phyloP scores from a whole-genome alignment of 2,113 vertebrate species.

The Callorhinus ursinus region DNA sequence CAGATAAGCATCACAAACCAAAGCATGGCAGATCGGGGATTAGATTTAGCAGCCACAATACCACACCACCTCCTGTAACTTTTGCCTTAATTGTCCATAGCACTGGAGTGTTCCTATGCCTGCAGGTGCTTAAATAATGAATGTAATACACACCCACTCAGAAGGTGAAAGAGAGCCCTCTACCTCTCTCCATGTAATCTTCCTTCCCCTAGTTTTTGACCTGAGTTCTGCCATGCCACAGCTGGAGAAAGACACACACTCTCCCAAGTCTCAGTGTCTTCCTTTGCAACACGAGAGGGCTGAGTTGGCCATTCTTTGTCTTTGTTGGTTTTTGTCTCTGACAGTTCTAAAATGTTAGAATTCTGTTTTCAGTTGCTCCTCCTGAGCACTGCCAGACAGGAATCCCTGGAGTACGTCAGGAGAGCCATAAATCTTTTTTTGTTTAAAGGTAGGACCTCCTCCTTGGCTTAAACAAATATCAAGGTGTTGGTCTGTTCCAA shows the following conservation, averaged over 20 bases:
- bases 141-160: not conserved
- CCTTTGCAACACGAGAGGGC: not conserved
- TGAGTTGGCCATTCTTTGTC: not conserved
- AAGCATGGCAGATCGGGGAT: not conserved
- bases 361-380: slow-evolving; percentile 49
- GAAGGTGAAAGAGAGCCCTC: not conserved
- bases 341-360: slow-evolving; percentile 9
- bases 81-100: slow-evolving; percentile 16
- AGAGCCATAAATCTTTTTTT: slow-evolving; percentile 53
- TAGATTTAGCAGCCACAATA: slow-evolving; percentile 16
- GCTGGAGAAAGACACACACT: not conserved
- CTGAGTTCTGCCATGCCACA: not conserved
- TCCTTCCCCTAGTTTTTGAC: not conserved
- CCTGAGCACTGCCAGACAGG: not conserved
- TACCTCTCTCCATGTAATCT: not conserved
- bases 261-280: not conserved
- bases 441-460: slow-evolving; percentile 53
- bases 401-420: slow-evolving; percentile 25
- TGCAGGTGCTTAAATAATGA: not conserved
- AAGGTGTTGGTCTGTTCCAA: slow-evolving; percentile 10
- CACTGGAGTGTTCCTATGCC: not conserved
- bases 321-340: slow-evolving; percentile 25
- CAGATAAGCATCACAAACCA: slow-evolving; percentile 19
- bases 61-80: slow-evolving; percentile 12
- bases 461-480: slow-evolving; percentile 35